A percentile compares a stretch with the other conserved stretches of the same genome.
These are phyloP conservation scores for Daktulosphaira vitifoliae DNA, from an alignment of 1,140 invertebrate genomes.

Conservation along the genomic window DNA sequence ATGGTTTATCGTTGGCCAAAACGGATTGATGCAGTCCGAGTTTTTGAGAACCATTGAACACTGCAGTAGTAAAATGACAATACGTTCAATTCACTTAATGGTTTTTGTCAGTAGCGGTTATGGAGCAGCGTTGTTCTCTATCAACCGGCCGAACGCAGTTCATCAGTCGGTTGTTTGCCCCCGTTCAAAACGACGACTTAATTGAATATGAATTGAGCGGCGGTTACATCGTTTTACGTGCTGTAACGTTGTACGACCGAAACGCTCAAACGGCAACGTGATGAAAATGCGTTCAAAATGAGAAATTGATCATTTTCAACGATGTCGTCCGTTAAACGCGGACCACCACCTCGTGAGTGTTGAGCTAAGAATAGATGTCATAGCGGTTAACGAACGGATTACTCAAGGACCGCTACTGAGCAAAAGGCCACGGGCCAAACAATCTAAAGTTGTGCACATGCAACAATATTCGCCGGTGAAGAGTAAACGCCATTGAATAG, in stretches of 20 bases:
- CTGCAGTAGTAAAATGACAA: not conserved
- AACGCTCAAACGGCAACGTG: too few species aligned
- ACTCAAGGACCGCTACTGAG: not conserved
- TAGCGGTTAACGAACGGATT: not conserved
- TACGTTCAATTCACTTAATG: slow-evolving; percentile 7
- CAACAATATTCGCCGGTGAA: too few species aligned
- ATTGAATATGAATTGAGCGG: slow-evolving; percentile 25
- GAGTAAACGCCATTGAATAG: too few species aligned
- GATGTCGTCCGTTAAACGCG: too few species aligned
- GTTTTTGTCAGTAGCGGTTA: too few species aligned
- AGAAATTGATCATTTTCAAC: too few species aligned
- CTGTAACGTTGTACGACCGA: not conserved
- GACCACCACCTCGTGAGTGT: not conserved
- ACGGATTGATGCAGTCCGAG: too few species aligned
- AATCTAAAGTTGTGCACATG: too few species aligned
- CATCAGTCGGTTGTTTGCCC: too few species aligned
- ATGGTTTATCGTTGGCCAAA: too few species aligned
- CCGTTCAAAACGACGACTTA: not conserved
- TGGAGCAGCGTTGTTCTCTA: slow-evolving; percentile 3
- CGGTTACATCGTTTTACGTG: not conserved
- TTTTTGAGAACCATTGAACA: slow-evolving; percentile 26
- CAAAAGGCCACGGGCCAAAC: too few species aligned
- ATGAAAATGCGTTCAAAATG: too few species aligned
- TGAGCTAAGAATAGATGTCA: not conserved
- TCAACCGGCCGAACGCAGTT: not conserved